phyloP scores from a whole-genome alignment of 2,113 vertebrate genomes.

The Ceratotherium simum region DNA sequence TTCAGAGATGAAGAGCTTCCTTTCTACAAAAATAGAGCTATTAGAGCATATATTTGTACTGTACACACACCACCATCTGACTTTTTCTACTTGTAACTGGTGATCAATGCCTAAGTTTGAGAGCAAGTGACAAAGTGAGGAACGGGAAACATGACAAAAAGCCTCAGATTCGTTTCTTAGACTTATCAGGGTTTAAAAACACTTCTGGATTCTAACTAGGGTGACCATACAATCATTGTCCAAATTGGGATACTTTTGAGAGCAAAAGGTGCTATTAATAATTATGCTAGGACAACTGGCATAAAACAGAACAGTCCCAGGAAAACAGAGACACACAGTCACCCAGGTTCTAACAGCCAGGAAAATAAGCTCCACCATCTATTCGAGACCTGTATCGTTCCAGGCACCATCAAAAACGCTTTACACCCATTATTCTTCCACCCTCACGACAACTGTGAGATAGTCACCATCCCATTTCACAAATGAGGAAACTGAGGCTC shows the following conservation, averaged over 20 bases:
- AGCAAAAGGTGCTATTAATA: neutral
- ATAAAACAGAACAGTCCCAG: neutral
- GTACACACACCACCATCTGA: fast-evolving
- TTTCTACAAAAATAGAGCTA: neutral
- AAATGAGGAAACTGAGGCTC: neutral
- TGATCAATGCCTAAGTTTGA: neutral
- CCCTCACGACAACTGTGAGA: neutral
- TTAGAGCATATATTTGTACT: fast-evolving
- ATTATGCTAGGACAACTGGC: neutral
- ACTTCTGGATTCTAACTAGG: neutral
- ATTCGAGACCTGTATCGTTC: fast-evolving
- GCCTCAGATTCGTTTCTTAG: neutral
- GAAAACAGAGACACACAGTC: neutral
- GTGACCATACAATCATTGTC: neutral
- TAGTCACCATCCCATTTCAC: neutral
- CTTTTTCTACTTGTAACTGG: fast-evolving
- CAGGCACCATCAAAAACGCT: neutral
- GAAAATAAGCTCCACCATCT: neutral
- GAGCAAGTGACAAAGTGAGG: neutral
- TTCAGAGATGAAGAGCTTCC: neutral
- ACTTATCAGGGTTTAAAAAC: neutral
- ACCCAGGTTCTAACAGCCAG: neutral
- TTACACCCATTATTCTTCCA: fast-evolving
- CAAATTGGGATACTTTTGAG: neutral
- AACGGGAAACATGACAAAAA: neutral